These are phyloP conservation scores for Sorex maritimensis DNA, from an alignment of 2,797 vertebrate species.

Conservation along the genomic window DNA sequence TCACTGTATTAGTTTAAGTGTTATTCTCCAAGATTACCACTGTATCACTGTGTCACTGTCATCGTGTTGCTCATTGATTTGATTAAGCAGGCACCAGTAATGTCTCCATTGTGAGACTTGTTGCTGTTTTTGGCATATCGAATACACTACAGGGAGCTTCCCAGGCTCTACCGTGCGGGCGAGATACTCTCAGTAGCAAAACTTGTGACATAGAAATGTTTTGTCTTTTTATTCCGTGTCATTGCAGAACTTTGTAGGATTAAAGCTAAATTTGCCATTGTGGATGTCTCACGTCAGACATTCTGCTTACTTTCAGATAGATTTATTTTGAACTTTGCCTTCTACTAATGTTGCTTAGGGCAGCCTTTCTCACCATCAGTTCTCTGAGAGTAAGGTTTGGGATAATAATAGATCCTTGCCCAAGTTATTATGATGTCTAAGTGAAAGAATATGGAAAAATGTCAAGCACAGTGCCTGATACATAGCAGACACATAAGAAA, in stretches of 20 bases:
- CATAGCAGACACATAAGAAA: not conserved
- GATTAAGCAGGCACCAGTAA: too few relatives aligned
- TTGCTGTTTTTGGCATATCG: too few relatives aligned
- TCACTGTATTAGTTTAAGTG: not conserved
- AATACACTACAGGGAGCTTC: too few relatives aligned
- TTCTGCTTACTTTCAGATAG: slow-evolving; percentile 11
- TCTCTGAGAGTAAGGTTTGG: not conserved
- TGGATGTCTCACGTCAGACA: slow-evolving; percentile 39
- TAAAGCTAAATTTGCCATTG: slow-evolving; percentile 48
- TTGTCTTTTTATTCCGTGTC: slow-evolving; percentile 18
- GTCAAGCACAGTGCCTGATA: not conserved
- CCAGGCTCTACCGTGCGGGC: too few relatives aligned
- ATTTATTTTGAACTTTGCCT: slow-evolving; percentile 50
- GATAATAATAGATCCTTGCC: slow-evolving; percentile 2
- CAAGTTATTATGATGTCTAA: slow-evolving; percentile 21
- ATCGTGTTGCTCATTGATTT: too few relatives aligned
- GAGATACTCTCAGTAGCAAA: too few relatives aligned
- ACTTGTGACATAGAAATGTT: not conserved
- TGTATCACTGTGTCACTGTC: too few relatives aligned
- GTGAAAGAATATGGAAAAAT: slow-evolving; percentile 33
- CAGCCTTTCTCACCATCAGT: not conserved
- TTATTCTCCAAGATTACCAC: slow-evolving; percentile 27
- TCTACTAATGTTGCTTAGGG: slow-evolving; percentile 1
- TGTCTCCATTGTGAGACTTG: too few relatives aligned
- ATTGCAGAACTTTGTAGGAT: not conserved